Conservation (phyloP, 2,797 vertebrate species). For the Rallus crepitans region DNA sequence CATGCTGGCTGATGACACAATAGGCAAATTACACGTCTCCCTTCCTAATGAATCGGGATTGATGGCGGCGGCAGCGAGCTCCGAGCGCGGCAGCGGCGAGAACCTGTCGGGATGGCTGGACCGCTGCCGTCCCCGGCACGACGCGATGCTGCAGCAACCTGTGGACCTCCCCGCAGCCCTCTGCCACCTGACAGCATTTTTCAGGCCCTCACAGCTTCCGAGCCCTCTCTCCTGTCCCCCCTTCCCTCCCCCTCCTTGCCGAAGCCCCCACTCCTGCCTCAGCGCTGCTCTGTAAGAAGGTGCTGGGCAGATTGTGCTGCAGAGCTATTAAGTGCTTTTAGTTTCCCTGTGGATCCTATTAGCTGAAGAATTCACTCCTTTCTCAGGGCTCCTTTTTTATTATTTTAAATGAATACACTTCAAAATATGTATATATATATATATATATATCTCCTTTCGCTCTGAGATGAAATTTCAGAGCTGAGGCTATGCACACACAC, state of each 20-base stretch:
- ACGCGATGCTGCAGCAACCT: background rate
- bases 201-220: background rate
- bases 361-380: slow-evolving; percentile 47
- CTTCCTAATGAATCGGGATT: background rate
- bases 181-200: background rate
- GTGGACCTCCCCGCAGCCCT: background rate
- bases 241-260: background rate
- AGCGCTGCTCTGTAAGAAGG: background rate
- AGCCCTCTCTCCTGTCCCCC: background rate
- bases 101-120: background rate
- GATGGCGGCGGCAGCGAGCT: background rate
- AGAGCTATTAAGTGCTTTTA: slow-evolving; percentile 8
- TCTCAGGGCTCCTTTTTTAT: slow-evolving; percentile 25
- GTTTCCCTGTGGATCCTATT: slow-evolving; percentile 65
- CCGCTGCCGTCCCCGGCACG: background rate
- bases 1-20: background rate
- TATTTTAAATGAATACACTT: slow-evolving; percentile 46
- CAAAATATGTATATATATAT: background rate
- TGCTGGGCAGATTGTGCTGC: background rate
- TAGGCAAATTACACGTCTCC: background rate
- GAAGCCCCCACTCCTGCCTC: background rate
- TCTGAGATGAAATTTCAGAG: slow-evolving; percentile 5
- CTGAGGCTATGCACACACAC: background rate
- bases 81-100: background rate
- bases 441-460: background rate